Evolutionary conservation across 2,113 vertebrate species (phyloP).

Genomic region (Fulmarus glacialis): DNA sequence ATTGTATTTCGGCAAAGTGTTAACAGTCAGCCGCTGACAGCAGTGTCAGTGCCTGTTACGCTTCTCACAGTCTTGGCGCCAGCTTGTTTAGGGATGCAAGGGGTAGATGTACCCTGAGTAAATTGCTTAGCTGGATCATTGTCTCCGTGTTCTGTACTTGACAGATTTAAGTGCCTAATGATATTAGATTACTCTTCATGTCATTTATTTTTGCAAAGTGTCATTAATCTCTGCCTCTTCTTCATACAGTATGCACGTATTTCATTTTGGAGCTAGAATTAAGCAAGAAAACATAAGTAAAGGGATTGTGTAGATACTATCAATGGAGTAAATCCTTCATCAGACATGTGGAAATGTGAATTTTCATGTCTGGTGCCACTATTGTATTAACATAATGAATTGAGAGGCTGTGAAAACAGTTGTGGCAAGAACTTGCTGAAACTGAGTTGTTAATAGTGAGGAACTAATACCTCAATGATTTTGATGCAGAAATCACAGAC

Average conservation of each 20-base stretch:
- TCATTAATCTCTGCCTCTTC: not conserved
- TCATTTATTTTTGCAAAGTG: not conserved
- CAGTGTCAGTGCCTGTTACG: not conserved
- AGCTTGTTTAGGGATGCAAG: not conserved
- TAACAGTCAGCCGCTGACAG: not conserved
- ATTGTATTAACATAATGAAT: not conserved
- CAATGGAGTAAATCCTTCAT: not conserved
- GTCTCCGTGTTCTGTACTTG: not conserved
- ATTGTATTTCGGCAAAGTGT: not conserved
- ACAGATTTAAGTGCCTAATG: not conserved
- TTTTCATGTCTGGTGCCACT: not conserved
- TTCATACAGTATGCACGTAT: rapidly evolving
- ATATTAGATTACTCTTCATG: not conserved
- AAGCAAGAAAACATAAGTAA: not conserved
- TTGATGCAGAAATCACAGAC: not conserved
- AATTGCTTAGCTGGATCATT: not conserved
- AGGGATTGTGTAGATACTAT: not conserved
- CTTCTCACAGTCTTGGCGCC: not conserved
- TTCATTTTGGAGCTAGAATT: not conserved
- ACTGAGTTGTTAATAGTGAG: not conserved
- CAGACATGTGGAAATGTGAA: not conserved
- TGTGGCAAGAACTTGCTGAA: not conserved
- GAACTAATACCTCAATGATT: not conserved
- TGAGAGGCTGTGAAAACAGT: not conserved
- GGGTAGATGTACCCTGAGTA: not conserved